Base-by-base conservation (phyloP, 2,113 vertebrate genomes). In the Corvus cornix region DNA sequence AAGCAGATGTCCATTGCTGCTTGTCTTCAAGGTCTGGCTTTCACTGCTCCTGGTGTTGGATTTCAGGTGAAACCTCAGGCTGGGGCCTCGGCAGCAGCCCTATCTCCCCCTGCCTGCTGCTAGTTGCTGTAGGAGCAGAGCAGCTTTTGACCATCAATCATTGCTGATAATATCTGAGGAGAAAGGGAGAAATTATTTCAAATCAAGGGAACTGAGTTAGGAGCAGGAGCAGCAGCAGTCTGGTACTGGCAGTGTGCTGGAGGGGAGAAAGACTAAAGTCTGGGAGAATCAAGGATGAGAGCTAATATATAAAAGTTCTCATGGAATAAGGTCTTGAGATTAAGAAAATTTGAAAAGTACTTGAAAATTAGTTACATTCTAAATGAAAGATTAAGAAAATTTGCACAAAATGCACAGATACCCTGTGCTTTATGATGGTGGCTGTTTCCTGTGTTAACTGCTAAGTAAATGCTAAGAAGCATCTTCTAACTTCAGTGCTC, bases 101-200 rank as follows among this genome's bases (percentile, higher is more conserved):
- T 68, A 28, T 59, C 83, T 85, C 51, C 70, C 60, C 46, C 17
- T 82, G 68, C 55, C 69, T 89, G 69, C 86, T 66, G 64, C 78
- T 72, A 69, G 70, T 60, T 62, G 33, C 88, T 9, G 28, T 28
- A 66, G 82, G 63, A 87, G 49, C 70, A 78, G 77, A 60, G 35
- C 55, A 76, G 59, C 66, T 55, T 37, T 89, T 94, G 91, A 56
- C 77, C 77, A 92, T 95, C 89, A 76, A 68, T 97, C 96, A 84
- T 72, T 73, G 69, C 10, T 68, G 94, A 89, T 95, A 89, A 56
- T 87, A 91, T 93, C 91, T 81, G 86, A 75, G 56, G 33, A 95
- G 66, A 96, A 91, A 93, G 83, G 48, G n/a, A 96, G 85, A 95
- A 91, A 94, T 95, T 59, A 86, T 81, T 96, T 93, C 60, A 92